These are phyloP conservation scores for Cylindroiulus punctatus DNA, from an alignment of 2,888 invertebrate genomes.

Conservation along the genomic window DNA sequence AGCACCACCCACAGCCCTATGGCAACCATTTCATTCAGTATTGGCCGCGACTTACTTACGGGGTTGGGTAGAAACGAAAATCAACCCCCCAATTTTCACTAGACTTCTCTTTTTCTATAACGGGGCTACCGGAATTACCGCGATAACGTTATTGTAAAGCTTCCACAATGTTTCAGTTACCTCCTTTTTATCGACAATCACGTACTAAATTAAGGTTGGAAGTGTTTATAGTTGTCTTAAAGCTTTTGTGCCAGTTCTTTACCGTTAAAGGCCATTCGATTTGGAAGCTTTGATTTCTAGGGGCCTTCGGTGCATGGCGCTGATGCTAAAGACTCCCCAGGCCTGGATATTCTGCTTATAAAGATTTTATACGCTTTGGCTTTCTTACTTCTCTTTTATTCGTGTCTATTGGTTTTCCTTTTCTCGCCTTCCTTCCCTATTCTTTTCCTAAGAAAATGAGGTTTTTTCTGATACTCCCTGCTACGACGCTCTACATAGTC, in stretches of 20 bases:
- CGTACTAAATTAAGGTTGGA: constrained; percentile 56
- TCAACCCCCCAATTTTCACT: constrained; percentile 39
- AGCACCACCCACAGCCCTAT: neutral
- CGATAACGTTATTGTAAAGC: constrained; percentile 54
- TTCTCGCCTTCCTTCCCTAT: neutral
- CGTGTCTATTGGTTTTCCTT: constrained; percentile 7
- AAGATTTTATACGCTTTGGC: constrained; percentile 26
- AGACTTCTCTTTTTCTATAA: constrained; percentile 3
- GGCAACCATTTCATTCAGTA: constrained; percentile 29
- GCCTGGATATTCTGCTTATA: neutral
- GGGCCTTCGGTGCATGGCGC: neutral
- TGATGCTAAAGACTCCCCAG: neutral
- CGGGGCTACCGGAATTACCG: constrained; percentile 44
- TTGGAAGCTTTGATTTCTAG: constrained; percentile 48
- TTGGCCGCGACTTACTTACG: constrained; percentile 35
- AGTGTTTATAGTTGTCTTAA: constrained; percentile 55
- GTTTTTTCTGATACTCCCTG: neutral
- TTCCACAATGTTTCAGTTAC: constrained; percentile 52
- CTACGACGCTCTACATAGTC: neutral
- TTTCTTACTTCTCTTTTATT: neutral
- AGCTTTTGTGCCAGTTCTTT: constrained; percentile 51
- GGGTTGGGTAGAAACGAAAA: constrained; percentile 25
- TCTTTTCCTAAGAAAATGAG: constrained; percentile 30
- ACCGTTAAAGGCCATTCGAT: constrained; percentile 52
- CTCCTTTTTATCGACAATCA: constrained; percentile 49